A percentile compares a stretch with the other conserved stretches of the same genome.
Conservation (phyloP, 2,888 invertebrate species). For the Rugalucina vietnamica region DNA sequence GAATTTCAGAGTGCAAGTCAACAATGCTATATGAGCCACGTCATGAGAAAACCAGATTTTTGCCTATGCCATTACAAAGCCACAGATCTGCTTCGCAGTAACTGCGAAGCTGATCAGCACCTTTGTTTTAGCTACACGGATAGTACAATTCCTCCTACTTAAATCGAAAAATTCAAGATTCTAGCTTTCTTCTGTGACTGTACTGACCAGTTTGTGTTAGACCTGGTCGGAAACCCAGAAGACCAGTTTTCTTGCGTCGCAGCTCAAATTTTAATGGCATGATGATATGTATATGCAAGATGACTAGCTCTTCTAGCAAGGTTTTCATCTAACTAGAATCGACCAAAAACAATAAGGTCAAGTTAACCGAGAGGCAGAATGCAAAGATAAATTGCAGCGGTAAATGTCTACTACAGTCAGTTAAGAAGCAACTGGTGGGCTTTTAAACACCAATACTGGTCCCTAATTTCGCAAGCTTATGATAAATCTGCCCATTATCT, state of each 20-base stretch:
- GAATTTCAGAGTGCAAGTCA: background rate
- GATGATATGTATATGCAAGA: too few relatives aligned
- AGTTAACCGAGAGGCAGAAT: background rate
- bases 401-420: background rate
- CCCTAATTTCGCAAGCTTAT: background rate
- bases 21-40: background rate
- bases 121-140: background rate
- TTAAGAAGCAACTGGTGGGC: background rate
- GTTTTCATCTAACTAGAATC: too few relatives aligned
- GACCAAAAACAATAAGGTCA: background rate
- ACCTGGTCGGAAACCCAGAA: too few relatives aligned
- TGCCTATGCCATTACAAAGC: too few relatives aligned
- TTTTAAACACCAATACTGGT: background rate
- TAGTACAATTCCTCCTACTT: too few relatives aligned
- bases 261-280: too few relatives aligned
- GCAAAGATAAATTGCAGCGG: background rate
- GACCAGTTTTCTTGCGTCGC: too few relatives aligned
- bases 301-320: too few relatives aligned
- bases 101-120: background rate
- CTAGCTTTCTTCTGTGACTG: too few relatives aligned
- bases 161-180: too few relatives aligned
- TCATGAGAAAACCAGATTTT: background rate
- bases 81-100: background rate
- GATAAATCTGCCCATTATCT: background rate
- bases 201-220: too few relatives aligned